Percentiles rank a stretch among this genome's conserved stretches.
phyloP scores from a whole-genome alignment of 1,140 invertebrate species.

The Danaus plexippus region DNA sequence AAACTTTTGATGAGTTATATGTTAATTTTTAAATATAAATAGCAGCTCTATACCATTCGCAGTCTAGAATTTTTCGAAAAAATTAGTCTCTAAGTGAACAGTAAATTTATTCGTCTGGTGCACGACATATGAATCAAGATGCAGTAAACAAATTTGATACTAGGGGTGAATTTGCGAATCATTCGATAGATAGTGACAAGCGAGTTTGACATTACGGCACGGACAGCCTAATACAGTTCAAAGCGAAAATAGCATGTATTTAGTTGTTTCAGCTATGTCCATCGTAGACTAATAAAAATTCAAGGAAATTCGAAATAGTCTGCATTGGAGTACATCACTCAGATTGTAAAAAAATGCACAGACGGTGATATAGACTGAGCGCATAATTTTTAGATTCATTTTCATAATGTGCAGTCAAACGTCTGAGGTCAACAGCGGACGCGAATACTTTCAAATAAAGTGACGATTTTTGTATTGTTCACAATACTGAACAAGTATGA shows the following conservation, averaged over 20 bases:
- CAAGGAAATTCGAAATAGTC: constrained; percentile 65
- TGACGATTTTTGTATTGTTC: too few species aligned
- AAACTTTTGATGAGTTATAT: neutral
- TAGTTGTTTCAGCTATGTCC: constrained; percentile 41
- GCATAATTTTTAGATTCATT: constrained; percentile 70
- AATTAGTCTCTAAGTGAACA: constrained; percentile 29
- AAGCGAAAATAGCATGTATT: constrained; percentile 27
- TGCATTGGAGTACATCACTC: constrained; percentile 63
- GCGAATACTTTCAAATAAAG: constrained; percentile 3
- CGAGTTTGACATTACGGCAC: constrained; percentile 26
- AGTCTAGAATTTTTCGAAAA: constrained; percentile 6
- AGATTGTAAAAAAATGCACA: constrained; percentile 66
- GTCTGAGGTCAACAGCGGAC: constrained; percentile 52
- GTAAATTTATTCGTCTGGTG: constrained; percentile 61
- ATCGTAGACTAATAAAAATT: constrained; percentile 60
- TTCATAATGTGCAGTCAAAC: constrained; percentile 63
- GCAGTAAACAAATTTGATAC: constrained; percentile 55
- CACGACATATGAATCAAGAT: constrained; percentile 65
- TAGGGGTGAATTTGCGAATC: constrained; percentile 41
- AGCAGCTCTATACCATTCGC: constrained; percentile 3
- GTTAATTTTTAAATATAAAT: neutral
- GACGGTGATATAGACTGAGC: constrained; percentile 43
- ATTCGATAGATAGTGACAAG: constrained; percentile 16
- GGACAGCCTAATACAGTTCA: too few species aligned
- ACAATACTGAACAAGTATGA: too few species aligned